A percentile compares a stretch with the other conserved stretches of the same genome.
Conservation (phyloP, 30 jellyfish, hydroid and myxozoan genomes). For the Catostylus mosaicus region DNA sequence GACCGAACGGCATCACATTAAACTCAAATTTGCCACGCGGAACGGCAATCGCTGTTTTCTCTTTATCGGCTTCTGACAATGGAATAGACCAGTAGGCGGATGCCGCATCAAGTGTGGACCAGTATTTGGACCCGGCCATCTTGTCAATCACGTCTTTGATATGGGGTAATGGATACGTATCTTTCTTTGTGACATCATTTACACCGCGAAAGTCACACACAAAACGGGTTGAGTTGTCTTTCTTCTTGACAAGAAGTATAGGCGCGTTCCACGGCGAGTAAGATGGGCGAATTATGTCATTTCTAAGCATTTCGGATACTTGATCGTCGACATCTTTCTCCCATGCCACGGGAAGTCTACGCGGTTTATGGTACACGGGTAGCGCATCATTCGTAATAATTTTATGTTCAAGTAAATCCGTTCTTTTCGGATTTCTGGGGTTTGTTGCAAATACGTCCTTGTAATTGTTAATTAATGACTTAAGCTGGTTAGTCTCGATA, state of each 20-base stretch:
- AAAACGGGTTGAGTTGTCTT: slow-evolving; percentile 43
- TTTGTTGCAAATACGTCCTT: slow-evolving; percentile 10
- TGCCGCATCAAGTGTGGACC: too few species aligned
- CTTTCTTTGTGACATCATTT: slow-evolving; percentile 54
- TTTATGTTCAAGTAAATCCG: slow-evolving; percentile 23
- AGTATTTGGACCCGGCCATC: slow-evolving; percentile 55
- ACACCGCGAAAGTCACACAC: too few species aligned
- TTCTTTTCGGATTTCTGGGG: slow-evolving; percentile 42
- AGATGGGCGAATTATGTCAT: slow-evolving; percentile 51
- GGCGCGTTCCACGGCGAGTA: too few species aligned
- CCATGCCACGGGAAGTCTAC: slow-evolving; percentile 61
- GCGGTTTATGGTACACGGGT: slow-evolving; percentile 45
- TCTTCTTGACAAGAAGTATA: too few species aligned
- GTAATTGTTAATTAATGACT: neutral
- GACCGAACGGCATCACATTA: slow-evolving; percentile 58
- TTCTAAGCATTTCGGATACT: slow-evolving; percentile 55
- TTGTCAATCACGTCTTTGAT: slow-evolving; percentile 58
- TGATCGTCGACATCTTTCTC: slow-evolving; percentile 52
- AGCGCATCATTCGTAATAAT: slow-evolving; percentile 53
- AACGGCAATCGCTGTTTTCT: slow-evolving; percentile 48
- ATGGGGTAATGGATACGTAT: too few species aligned
- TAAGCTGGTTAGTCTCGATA: slow-evolving; percentile 5
- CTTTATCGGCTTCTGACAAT: slow-evolving; percentile 50
- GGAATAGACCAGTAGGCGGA: slow-evolving; percentile 64
- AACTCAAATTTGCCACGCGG: slow-evolving; percentile 58